phyloP scores from a whole-genome alignment of 2,888 invertebrate species.

The Petrolisthes cinctipes region DNA sequence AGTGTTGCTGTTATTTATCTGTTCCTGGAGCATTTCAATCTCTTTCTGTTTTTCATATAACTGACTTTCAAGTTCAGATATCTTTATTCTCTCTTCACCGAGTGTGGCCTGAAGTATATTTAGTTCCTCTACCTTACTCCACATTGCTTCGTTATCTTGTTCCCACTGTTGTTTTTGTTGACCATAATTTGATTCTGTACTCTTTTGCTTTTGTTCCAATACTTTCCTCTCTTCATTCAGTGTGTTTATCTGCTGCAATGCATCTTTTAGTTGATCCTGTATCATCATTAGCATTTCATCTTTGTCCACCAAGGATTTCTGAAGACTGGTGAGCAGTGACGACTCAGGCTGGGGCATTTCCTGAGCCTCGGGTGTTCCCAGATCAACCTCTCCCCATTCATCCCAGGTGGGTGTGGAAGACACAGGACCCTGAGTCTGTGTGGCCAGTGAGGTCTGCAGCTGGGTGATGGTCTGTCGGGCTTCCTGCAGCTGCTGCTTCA shows the following conservation, averaged over 20 bases:
- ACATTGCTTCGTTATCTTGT: conserved; percentile 28
- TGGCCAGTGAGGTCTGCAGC: conserved; percentile 81
- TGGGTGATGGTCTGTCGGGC: conserved; percentile 84
- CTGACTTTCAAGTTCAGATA: conserved; percentile 33
- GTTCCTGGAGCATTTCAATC: conserved; percentile 41
- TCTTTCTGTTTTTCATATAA: conserved; percentile 36
- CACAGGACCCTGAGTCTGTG: conserved; percentile 2
- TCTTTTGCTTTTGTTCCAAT: conserved; percentile 46
- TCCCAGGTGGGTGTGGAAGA: conserved; percentile 30
- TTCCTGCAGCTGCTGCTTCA: conserved; percentile 79
- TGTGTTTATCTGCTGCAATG: conserved; percentile 47
- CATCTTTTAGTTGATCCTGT: conserved; percentile 61
- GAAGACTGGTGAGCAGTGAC: conserved; percentile 44
- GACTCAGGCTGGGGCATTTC: conserved; percentile 15
- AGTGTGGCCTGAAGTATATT: conserved; percentile 10
- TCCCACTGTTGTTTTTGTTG: conserved; percentile 44
- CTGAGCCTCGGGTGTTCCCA: conserved; percentile 46
- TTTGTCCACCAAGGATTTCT: conserved; percentile 59
- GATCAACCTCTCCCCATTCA: conserved; percentile 56
- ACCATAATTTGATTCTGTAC: conserved; percentile 30
- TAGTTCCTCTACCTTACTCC: conserved; percentile 1
- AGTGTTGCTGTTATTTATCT: not conserved
- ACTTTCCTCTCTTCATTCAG: conserved; percentile 55
- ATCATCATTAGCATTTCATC: conserved; percentile 57
- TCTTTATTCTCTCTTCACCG: conserved; percentile 19